A percentile compares a stretch with the other conserved stretches of the same genome.
These are phyloP conservation scores for Brachypodius melanocephalos DNA, from an alignment of 2,113 vertebrate species.

Conservation along the genomic window DNA sequence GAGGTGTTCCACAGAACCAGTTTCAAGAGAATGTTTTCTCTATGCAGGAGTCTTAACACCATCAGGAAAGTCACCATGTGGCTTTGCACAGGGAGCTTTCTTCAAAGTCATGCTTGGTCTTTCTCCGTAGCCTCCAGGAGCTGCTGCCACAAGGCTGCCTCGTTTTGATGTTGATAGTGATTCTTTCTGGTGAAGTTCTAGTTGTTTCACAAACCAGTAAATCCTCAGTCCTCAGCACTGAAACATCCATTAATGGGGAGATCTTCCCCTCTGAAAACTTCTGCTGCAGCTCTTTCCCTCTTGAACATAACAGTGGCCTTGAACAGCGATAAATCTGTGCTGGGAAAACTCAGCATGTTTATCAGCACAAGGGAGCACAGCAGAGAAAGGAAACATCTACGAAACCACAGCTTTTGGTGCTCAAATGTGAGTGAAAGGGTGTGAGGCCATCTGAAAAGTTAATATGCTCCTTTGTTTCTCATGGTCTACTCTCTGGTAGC, in stretches of 20 bases:
- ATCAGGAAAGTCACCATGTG: neutral
- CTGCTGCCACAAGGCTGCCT: neutral
- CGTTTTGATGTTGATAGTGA: neutral
- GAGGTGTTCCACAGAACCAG: neutral
- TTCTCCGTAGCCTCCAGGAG: rapidly evolving
- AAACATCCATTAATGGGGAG: neutral
- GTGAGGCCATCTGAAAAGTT: neutral
- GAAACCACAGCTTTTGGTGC: neutral
- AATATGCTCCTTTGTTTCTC: neutral
- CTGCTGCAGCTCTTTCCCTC: neutral
- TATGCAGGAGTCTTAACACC: neutral
- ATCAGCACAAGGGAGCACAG: neutral
- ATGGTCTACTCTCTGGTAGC: neutral
- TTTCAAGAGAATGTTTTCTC: neutral
- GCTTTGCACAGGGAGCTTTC: neutral
- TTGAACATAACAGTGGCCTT: neutral
- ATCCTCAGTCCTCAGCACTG: neutral
- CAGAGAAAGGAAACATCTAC: neutral
- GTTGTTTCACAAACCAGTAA: neutral
- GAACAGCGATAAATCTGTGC: neutral
- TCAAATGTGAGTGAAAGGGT: neutral
- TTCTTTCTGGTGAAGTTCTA: neutral
- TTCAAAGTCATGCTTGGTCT: neutral
- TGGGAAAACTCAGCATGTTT: neutral
- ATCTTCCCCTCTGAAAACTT: neutral